phyloP scores from a whole-genome alignment of 2,113 vertebrate species.

The Triplophysa dalaica region DNA sequence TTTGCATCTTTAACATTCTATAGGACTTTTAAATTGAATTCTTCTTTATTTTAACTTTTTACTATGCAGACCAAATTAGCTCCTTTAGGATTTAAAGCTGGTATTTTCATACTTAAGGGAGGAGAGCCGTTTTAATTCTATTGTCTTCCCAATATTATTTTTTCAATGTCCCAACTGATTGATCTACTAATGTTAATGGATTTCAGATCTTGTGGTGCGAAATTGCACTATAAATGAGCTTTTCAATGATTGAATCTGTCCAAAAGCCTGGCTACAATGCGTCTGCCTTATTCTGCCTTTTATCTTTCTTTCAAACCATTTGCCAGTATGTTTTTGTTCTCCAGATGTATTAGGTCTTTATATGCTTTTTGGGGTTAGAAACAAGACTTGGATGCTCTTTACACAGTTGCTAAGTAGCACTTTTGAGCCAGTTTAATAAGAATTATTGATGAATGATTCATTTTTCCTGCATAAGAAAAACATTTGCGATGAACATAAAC shows the following conservation, averaged over 20 bases:
- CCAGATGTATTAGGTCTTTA: not conserved
- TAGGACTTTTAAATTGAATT: not conserved
- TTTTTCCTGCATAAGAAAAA: not conserved
- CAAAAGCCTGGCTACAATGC: not conserved
- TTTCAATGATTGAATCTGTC: not conserved
- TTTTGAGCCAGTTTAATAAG: not conserved
- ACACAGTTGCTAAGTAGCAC: not conserved
- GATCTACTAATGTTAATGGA: slow-evolving; percentile 2
- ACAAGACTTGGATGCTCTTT: slow-evolving; percentile 1
- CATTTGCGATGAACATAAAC: not conserved
- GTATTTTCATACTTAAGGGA: slow-evolving; percentile 17
- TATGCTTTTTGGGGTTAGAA: not conserved
- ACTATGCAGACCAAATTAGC: not conserved
- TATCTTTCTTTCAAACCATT: slow-evolving; percentile 17
- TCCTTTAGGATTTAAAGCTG: slow-evolving; percentile 27
- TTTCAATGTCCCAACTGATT: not conserved
- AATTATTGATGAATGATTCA: not conserved
- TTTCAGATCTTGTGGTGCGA: slow-evolving; percentile 9
- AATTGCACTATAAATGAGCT: slow-evolving; percentile 32
- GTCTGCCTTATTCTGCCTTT: slow-evolving; percentile 23
- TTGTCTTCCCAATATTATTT: not conserved
- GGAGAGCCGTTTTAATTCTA: not conserved
- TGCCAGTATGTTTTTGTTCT: not conserved
- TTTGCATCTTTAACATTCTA: not conserved
- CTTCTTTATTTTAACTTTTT: not conserved